These are phyloP conservation scores for Reticulitermes speratus DNA, from an alignment of 1,140 invertebrate species.

Conservation along the genomic window DNA sequence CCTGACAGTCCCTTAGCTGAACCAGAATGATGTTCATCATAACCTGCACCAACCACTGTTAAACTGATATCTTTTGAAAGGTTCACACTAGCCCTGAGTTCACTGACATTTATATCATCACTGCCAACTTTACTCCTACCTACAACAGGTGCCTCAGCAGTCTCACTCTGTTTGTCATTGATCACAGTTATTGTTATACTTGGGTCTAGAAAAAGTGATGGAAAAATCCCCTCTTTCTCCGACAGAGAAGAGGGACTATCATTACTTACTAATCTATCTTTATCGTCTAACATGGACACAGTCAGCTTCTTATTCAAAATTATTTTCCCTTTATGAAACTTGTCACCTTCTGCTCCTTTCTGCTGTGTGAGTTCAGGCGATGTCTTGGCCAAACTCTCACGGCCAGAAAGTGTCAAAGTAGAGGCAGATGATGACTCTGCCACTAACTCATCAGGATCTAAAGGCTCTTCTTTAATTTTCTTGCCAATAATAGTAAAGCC, in stretches of 20 bases:
- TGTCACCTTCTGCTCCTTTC: neutral
- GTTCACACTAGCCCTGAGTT: conserved; percentile 33
- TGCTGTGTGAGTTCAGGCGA: neutral
- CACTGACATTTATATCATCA: conserved; percentile 25
- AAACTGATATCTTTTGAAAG: conserved; percentile 36
- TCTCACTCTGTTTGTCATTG: conserved; percentile 13
- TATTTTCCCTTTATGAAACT: neutral
- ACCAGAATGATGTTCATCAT: neutral
- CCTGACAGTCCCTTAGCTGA: neutral
- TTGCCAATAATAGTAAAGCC: neutral
- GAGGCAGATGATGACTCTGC: neutral
- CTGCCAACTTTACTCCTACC: neutral
- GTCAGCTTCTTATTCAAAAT: neutral
- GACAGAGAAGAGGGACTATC: conserved; percentile 13
- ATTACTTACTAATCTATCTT: conserved; percentile 10
- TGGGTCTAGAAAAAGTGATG: conserved; percentile 36
- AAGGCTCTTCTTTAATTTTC: neutral
- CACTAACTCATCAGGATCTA: neutral
- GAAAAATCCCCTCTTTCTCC: conserved; percentile 36
- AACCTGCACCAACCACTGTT: conserved; percentile 32
- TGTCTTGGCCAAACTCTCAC: neutral
- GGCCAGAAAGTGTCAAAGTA: neutral
- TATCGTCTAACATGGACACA: neutral
- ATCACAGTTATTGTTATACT: conserved; percentile 37
- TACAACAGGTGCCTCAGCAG: neutral